Base-by-base conservation (phyloP, 2,888 invertebrate species). In the Aromia moschata region DNA sequence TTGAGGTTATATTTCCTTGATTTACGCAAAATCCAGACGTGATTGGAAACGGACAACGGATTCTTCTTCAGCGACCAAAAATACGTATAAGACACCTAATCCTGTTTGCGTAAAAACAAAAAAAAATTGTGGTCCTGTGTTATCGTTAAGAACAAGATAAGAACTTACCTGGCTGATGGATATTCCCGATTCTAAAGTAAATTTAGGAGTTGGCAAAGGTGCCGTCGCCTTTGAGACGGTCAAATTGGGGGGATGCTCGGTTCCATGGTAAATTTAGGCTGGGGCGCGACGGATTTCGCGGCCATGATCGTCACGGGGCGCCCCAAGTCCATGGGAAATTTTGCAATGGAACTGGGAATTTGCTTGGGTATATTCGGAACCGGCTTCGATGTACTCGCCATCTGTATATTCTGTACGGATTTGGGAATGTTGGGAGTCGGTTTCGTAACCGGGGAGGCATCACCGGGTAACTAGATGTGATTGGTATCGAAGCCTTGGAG, bases 401-500 rank as follows among this genome's bases (percentile, higher is more conserved):
- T 33, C 11, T 2, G 33, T n/a, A 33, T 11, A 38, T 40, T 46
- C 25, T 45, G 40, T 11, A 55, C 36, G 10, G 55, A 40, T 9
- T 55, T 55, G 11, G 38, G 55, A 20, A 55, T n/a, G 14, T 18
- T 49, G 14, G 36, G 10, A 33, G 14, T 41, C 53, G 57, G 2
- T 44, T 55, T 60, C 17, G 31, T 46, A n/a, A 45, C 33, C 12
- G 25, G 30, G 30, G 51, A 36, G 15, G 46, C 14, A 55, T 18
- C 54, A 2, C 40, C 33, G 45, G n/a, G 36, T 16, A 53, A 10
- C 43, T 41, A 5, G 55, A 36, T 18, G 41, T 36, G 67, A 64
- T 2, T 64, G 62, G 2, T 31, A 41, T 31, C 5, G 52, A 41
- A 7, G 73, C 81, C 71, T 84, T 85, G 0, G 84, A 85, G 10